Conservation (phyloP, 1,140 invertebrate species). For the Diachasma alloeum region DNA sequence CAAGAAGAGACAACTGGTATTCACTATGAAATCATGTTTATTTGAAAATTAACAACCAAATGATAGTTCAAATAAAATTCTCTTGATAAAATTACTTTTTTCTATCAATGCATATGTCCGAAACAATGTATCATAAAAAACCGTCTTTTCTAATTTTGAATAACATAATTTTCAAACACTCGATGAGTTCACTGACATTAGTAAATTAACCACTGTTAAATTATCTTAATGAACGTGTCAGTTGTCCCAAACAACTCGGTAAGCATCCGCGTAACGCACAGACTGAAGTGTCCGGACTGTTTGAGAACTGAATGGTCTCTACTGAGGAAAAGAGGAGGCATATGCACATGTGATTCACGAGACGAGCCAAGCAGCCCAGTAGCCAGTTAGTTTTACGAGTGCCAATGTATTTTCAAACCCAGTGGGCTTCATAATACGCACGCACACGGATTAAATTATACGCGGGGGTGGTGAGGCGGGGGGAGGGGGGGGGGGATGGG, state of each 20-base stretch:
- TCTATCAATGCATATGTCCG: no score
- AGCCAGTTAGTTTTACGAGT: constrained; percentile 10
- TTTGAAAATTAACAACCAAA: no score
- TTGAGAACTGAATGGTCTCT: not conserved
- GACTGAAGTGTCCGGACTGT: not conserved
- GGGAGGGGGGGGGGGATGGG: no score
- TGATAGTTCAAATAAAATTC: no score
- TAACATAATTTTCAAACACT: not conserved
- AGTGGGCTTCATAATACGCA: not conserved
- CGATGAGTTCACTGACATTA: not conserved
- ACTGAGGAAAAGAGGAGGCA: not conserved
- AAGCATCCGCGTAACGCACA: not conserved
- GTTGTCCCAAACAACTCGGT: not conserved
- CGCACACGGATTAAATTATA: constrained; percentile 29
- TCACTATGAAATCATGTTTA: no score
- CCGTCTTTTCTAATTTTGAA: not conserved
- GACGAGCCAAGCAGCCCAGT: not conserved
- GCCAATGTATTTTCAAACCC: constrained; percentile 25
- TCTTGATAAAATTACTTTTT: no score
- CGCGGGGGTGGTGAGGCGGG: not conserved
- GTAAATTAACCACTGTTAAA: not conserved
- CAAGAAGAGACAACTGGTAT: no score
- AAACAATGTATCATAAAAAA: no score
- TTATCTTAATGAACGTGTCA: constrained; percentile 7
- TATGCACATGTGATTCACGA: constrained; percentile 6